Evolutionary conservation across 1,140 invertebrate species (phyloP).

Genomic region (Frieseomelitta varia): DNA sequence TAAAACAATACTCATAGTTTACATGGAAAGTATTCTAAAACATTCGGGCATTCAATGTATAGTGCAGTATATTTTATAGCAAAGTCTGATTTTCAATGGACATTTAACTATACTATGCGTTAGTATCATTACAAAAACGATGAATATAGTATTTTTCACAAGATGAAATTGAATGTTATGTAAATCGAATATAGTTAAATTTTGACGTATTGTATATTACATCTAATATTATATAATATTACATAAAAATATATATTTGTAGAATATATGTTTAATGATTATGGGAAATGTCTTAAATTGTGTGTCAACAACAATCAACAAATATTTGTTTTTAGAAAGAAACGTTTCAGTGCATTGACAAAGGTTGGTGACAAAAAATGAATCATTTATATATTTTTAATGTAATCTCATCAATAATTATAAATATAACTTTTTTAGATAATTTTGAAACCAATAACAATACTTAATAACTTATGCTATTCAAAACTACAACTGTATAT

Average conservation of each 20-base stretch:
- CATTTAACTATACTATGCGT: not conserved
- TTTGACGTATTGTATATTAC: not conserved
- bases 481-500: not conserved
- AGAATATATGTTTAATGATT: not conserved
- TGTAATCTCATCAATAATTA: not conserved
- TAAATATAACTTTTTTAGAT: not conserved
- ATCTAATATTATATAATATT: not conserved
- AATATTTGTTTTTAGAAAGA: not conserved
- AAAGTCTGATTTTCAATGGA: not conserved
- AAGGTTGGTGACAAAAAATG: not conserved
- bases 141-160: not conserved
- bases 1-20: not conserved
- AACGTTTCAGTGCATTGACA: not conserved
- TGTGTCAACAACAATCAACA: slow-evolving; percentile 4
- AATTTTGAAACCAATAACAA: slow-evolving; percentile 4
- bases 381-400: not conserved
- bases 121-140: not conserved
- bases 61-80: not conserved
- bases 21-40: not conserved
- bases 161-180: slow-evolving; percentile 13
- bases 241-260: not conserved
- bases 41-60: not conserved
- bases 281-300: not conserved
- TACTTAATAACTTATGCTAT: not conserved
- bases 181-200: not conserved